Conservation (phyloP, 2,888 invertebrate species). For the Sussaba pulchella region DNA sequence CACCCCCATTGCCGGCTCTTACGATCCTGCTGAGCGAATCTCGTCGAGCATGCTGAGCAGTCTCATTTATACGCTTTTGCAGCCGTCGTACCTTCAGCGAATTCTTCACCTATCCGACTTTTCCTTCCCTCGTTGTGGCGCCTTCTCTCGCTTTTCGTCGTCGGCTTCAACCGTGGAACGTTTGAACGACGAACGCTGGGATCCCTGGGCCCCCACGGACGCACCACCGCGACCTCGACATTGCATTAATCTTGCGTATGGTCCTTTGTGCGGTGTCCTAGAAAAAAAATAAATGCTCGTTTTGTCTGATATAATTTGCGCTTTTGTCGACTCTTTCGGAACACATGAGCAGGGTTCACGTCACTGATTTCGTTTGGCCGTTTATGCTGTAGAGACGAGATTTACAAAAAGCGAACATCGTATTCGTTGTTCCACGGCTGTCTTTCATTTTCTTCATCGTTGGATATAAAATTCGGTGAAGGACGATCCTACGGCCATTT, state of each 20-base stretch:
- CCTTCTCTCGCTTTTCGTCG: background rate
- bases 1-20: constrained; percentile 43
- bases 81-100: constrained; percentile 46
- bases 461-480: too few relatives aligned
- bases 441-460: too few relatives aligned
- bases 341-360: too few relatives aligned
- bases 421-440: background rate
- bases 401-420: background rate
- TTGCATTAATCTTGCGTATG: background rate
- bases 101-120: constrained; percentile 20
- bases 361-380: background rate
- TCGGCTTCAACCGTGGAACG: background rate
- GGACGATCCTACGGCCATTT: too few relatives aligned
- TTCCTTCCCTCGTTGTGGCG: constrained; percentile 8
- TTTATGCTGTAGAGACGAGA: too few relatives aligned
- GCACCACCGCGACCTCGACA: too few relatives aligned
- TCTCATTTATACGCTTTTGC: constrained; percentile 73
- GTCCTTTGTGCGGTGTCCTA: background rate
- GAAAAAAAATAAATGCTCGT: background rate
- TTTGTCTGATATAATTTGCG: background rate
- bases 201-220: too few relatives aligned
- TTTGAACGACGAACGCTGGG: too few relatives aligned
- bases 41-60: too few relatives aligned
- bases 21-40: constrained; percentile 70
- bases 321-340: background rate